Conservation (phyloP, 1,140 invertebrate species). For the Bombyx mandarina region DNA sequence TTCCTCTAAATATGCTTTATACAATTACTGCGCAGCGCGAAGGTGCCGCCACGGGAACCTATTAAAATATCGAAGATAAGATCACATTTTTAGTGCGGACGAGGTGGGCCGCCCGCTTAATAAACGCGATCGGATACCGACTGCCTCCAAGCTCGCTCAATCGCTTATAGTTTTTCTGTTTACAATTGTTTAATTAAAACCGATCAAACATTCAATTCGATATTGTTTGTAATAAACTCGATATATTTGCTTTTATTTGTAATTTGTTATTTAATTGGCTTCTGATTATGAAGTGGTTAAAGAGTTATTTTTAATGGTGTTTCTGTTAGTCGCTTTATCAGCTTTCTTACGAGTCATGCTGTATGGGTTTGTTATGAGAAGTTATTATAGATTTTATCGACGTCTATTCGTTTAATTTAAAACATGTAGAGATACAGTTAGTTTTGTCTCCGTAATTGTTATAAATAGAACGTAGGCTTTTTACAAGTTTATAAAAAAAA, state of each 20-base stretch:
- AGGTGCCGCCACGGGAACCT: conserved; percentile 59
- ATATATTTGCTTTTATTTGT: conserved; percentile 55
- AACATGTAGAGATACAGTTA: too few relatives aligned
- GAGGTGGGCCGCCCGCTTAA: conserved; percentile 47
- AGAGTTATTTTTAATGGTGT: conserved; percentile 27
- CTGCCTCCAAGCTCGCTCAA: conserved; percentile 34
- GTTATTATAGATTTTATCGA: background rate
- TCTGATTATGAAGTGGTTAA: conserved; percentile 48
- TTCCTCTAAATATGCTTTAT: conserved; percentile 49
- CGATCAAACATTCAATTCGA: conserved; percentile 57
- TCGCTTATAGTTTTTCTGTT: conserved; percentile 52
- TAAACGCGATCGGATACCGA: conserved; percentile 46
- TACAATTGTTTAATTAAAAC: conserved; percentile 65
- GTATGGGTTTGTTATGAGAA: background rate
- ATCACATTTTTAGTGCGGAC: conserved; percentile 56
- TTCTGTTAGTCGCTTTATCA: conserved; percentile 22
- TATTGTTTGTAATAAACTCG: conserved; percentile 61
- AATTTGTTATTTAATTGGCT: conserved; percentile 63
- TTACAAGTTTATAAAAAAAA: too few relatives aligned
- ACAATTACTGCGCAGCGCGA: conserved; percentile 46
- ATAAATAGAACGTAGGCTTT: too few relatives aligned
- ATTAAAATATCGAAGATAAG: conserved; percentile 66
- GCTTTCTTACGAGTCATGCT: background rate
- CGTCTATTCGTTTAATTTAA: background rate
- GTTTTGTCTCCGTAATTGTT: too few relatives aligned